phyloP scores from a whole-genome alignment of 1,140 invertebrate species.

The Drosophila micromelanica region DNA sequence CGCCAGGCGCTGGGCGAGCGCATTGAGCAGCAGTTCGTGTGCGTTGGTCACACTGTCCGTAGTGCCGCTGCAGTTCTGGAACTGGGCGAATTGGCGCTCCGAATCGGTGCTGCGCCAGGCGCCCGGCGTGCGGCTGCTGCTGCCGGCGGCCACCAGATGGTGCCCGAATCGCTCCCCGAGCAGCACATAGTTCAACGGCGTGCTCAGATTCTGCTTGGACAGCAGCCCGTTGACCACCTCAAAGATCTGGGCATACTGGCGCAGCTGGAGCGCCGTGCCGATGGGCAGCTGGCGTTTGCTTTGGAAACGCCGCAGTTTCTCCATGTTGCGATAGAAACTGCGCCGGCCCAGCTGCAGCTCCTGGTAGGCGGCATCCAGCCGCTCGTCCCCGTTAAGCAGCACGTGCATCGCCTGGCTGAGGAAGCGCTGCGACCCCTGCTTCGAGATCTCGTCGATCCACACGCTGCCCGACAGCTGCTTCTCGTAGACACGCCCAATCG shows the following conservation, averaged over 20 bases:
- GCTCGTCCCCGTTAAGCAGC: conserved; percentile 68
- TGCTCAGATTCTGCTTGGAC: conserved; percentile 56
- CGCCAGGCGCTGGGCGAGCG: conserved; percentile 57
- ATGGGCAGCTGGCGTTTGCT: conserved; percentile 12
- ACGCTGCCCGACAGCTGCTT: conserved; percentile 50
- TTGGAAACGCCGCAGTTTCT: conserved; percentile 64
- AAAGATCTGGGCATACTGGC: conserved; percentile 59
- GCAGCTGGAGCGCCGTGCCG: conserved; percentile 21
- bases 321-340: conserved; percentile 77
- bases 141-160: conserved; percentile 65
- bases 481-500: conserved; percentile 60
- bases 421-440: conserved; percentile 66
- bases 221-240: conserved; percentile 53
- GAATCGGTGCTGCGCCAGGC: conserved; percentile 80
- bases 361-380: conserved; percentile 55
- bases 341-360: conserved; percentile 51
- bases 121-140: conserved; percentile 62
- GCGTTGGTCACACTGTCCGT: conserved; percentile 19
- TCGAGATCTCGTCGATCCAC: conserved; percentile 79
- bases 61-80: conserved; percentile 54
- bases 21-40: conserved; percentile 63
- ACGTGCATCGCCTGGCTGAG: conserved; percentile 64
- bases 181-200: conserved; percentile 65
- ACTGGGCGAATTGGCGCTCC: conserved; percentile 53
- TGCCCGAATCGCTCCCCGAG: conserved; percentile 66